Evolutionary conservation across 2,888 invertebrate genomes (phyloP).

Genomic region (Cabera pusaria): DNA sequence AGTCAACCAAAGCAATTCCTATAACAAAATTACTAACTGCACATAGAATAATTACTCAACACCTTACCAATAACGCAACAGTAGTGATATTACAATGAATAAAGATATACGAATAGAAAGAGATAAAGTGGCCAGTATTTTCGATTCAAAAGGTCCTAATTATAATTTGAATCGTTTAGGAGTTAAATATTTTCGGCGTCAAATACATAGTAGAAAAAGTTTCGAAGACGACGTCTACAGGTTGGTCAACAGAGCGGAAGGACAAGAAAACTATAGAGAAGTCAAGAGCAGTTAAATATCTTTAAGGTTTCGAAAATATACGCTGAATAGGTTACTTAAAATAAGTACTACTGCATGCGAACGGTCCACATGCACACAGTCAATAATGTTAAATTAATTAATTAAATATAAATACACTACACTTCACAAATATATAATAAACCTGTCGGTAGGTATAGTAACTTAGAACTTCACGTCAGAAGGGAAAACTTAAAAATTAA

Average conservation of each 20-base stretch:
- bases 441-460: too few relatives aligned
- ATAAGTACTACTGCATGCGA: too few relatives aligned
- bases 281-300: too few relatives aligned
- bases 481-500: too few relatives aligned
- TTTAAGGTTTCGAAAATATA: too few relatives aligned
- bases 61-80: slow-evolving; percentile 8
- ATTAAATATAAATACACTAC: too few relatives aligned
- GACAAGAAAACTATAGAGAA: slow-evolving; percentile 45
- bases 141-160: slow-evolving; percentile 72
- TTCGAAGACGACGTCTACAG: slow-evolving; percentile 74
- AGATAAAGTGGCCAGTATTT: slow-evolving; percentile 35
- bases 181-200: slow-evolving; percentile 78
- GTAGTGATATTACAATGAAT: slow-evolving; percentile 14
- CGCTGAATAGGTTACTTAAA: too few relatives aligned
- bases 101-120: background rate
- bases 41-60: slow-evolving; percentile 4
- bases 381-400: too few relatives aligned
- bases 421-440: too few relatives aligned
- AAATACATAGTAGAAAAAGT: slow-evolving; percentile 70
- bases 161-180: slow-evolving; percentile 80
- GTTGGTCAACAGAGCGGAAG: slow-evolving; percentile 72
- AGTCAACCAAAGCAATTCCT: slow-evolving; percentile 41
- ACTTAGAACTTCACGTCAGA: too few relatives aligned
- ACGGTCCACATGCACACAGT: too few relatives aligned
- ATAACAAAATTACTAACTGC: slow-evolving; percentile 5